Base-by-base conservation (phyloP, 1,140 invertebrate species). In the Diorhabda sublineata region DNA sequence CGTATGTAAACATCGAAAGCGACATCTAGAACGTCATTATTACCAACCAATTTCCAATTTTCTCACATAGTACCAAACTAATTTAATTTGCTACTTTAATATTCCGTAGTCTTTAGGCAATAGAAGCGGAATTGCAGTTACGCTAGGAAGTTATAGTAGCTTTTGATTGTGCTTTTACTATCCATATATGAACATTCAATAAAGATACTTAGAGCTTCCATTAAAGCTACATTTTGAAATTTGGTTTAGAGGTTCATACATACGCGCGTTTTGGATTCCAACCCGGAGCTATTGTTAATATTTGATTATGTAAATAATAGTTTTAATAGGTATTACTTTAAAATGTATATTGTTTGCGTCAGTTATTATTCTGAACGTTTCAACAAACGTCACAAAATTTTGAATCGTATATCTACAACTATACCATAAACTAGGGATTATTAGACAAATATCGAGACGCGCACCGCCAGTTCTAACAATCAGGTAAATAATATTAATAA, bases 141-240 rank as follows among this genome's bases (percentile, higher is more conserved):
- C n/a, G 47, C 47, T 52, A 52, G n/a, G 47, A 52, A 52, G 26
- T 52, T n/a, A 52, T 8, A 6, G 47, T 52, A 52, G 47, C 47
- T 52, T 52, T 52, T 52, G 47, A 52, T 52, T 52, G 6, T 52
- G 47, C 47, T 4, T 52, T n/a, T 52, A 52, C 47, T 52, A 52
- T n/a, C 47, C 47, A 52, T 52, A 52, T 52, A 52, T 52, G 47
- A 52, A 52, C 47, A 52, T 52, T 52, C 47, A 52, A 52, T 52
- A 52, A 52, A 52, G 47, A 52, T 52, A 52, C 47, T 52, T 52
- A 52, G n/a, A 52, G 47, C n/a, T 52, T 2, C 47, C 47, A 52
- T 52, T 52, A 52, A 52, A 52, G 47, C n/a, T 52, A 6, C 47
- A 52, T 52, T 52, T 52, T n/a, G n/a, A 52, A 52, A 8, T 52